These are phyloP conservation scores for Montifringilla adamsi DNA, from an alignment of 2,113 vertebrate species.

Conservation along the genomic window DNA sequence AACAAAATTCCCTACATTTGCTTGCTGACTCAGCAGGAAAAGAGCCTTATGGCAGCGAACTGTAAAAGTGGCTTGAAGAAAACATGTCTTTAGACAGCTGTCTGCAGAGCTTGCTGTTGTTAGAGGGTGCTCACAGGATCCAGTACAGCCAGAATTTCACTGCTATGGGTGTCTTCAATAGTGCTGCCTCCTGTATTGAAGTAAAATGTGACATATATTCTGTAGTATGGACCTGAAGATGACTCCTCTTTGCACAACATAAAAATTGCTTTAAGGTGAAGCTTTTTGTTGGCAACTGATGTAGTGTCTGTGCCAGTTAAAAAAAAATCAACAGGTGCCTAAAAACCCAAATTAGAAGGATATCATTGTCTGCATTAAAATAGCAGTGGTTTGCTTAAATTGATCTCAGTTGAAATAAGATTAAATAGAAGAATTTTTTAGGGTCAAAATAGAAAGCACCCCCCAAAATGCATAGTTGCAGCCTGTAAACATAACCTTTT, in stretches of 20 bases:
- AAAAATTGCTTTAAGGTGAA: not conserved
- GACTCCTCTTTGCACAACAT: not conserved
- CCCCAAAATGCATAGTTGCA: not conserved
- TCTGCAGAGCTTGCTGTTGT: not conserved
- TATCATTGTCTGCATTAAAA: not conserved
- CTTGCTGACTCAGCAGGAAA: not conserved
- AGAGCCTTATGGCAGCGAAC: not conserved
- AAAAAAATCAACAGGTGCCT: accelerated
- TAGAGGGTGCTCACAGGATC: not conserved
- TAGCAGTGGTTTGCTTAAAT: not conserved
- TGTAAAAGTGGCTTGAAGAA: not conserved
- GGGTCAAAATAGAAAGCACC: not conserved
- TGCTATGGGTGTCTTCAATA: not conserved
- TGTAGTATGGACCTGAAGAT: not conserved
- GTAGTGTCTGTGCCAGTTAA: not conserved
- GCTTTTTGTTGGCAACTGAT: not conserved
- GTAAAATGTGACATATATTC: not conserved
- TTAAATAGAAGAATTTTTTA: not conserved
- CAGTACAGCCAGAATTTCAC: not conserved
- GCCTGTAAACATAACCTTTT: not conserved
- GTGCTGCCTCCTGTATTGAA: not conserved
- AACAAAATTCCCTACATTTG: not conserved
- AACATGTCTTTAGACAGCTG: not conserved
- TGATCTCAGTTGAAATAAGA: not conserved
- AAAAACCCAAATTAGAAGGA: not conserved